Evolutionary conservation across 2,797 vertebrate genomes (phyloP), one percentile per base, ranked within the genome.

Genomic region (Cryptoprocta ferox): DNA sequence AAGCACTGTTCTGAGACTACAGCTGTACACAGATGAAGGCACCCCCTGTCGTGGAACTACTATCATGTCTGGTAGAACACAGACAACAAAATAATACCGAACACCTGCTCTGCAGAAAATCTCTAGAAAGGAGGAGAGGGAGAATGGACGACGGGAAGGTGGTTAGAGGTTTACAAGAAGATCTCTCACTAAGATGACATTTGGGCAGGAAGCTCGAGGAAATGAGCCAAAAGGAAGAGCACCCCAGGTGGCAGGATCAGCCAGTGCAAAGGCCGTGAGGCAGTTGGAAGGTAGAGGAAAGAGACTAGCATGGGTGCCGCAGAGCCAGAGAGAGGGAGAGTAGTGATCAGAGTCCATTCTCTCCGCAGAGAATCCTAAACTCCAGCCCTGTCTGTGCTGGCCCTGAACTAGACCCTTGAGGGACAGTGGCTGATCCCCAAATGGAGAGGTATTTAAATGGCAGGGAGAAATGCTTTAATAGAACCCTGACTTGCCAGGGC

Each of bases 1-100:
- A 0, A 73, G 66, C 24, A 24, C 37, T 16, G 28, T 28, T 26
- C n/a, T 18, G 61, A 21, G 21, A 39, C 30, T 9, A 18, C 4
- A 37, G 53, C 24, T 53, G 35, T 50, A 19, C 30, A 30, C 35
- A 6, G 18, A 71, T 45, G 65, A 88, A 78, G 50, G 15, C 0
- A 0, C 59, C 37, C 14, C 26, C 32, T 63, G 9, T 71, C 11
- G 0, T 0, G 1, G 18, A 61, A 30, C 32, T 53, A 53, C 9
- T 26, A 7, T 4, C 15, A 76, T 21, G 71, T 35, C 65, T 32
- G 39, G 79, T n/a, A 5, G 71, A 32, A 81, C 63, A 75, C 19
- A 45, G 61, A 93, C 28, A 19, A 32, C 12, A 45, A 39, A 5
- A 35, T n/a, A 12, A 53, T n/a, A 18, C 26, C 78, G 15, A 53